Evolutionary conservation across 2,888 invertebrate genomes (phyloP), one percentile per base, ranked within the genome.

Genomic region (Thera britannica): DNA sequence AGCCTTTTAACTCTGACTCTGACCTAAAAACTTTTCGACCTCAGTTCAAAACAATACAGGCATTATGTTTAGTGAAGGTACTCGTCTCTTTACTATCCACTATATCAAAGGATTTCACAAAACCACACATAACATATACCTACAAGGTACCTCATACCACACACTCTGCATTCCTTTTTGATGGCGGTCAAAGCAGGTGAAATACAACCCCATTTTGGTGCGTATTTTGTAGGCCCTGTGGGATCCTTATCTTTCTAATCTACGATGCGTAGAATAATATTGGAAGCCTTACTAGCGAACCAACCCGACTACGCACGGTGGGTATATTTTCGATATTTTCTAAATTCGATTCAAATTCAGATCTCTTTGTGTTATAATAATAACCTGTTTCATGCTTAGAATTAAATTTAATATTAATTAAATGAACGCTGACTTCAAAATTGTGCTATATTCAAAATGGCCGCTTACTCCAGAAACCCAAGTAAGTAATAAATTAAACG

Each of bases 401-500:
- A 23, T 23, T 23, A 23, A 23, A 23, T 23, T 1, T 23, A 23
- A 23, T 23, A 23, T 23, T 23, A 23, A 23, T 5, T 38, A 38
- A 5, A 4, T 3, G 3, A 6, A 8, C 3, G 6, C 23, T 51
- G 6, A 12, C 34, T 52, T 3, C 34, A 52, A 52, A 52, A 23
- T 34, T 2, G 34, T 52, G 34, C 34, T 8, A 34, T 34, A 3
- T 52, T 34, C 52, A 52, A 52, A 9, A 52, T 52, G 41, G 12
- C 23, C 11, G 12, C 49, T 12, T 41, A 12, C 41, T 23, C 34
- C 23, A 52, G 41, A 60, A 41, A 49, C 60, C 9, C 54, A 46
- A 60, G 62, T 67, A 64, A 68, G 71, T 62, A 61, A 75, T 73
- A 72, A 75, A 74, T 74, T 70, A 72, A 72, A 68, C 65, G 36